Evolutionary conservation across 2,797 vertebrate species (phyloP).

Genomic region (Pipistrellus pipistrellus): DNA sequence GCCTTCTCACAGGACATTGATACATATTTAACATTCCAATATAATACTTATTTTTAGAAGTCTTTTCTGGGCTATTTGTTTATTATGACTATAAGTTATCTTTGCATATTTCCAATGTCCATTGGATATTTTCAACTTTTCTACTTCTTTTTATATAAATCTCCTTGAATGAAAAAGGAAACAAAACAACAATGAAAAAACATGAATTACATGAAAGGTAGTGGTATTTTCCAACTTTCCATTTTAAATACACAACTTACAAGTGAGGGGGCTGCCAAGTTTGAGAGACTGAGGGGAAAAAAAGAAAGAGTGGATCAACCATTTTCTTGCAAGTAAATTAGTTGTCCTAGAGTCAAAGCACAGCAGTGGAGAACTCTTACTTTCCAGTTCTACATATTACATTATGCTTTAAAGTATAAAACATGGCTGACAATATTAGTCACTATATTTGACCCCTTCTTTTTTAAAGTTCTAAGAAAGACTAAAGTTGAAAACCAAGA

Average conservation of each 20-base stretch:
- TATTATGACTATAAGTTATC: background rate
- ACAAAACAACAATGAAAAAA: conserved; percentile 30
- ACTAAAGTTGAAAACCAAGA: background rate
- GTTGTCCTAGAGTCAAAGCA: conserved; percentile 40
- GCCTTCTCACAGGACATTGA: background rate
- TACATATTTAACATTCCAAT: background rate
- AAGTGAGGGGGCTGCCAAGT: background rate
- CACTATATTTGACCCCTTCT: conserved; percentile 73
- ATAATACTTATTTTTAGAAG: background rate
- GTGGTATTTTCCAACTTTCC: background rate
- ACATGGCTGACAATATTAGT: conserved; percentile 40
- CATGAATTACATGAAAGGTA: background rate
- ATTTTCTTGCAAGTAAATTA: conserved; percentile 35
- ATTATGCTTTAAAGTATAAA: conserved; percentile 69
- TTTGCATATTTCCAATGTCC: background rate
- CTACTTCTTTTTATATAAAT: background rate
- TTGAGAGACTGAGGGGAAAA: background rate
- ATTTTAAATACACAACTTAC: background rate
- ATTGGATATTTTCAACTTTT: background rate
- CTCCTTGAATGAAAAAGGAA: background rate
- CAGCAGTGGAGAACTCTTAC: background rate
- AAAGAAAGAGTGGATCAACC: background rate
- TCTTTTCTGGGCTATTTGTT: background rate
- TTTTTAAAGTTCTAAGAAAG: conserved; percentile 78
- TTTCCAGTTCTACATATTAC: conserved; percentile 35